Conservation (phyloP, 2,113 vertebrate genomes). For the Vulpes ferrilata region DNA sequence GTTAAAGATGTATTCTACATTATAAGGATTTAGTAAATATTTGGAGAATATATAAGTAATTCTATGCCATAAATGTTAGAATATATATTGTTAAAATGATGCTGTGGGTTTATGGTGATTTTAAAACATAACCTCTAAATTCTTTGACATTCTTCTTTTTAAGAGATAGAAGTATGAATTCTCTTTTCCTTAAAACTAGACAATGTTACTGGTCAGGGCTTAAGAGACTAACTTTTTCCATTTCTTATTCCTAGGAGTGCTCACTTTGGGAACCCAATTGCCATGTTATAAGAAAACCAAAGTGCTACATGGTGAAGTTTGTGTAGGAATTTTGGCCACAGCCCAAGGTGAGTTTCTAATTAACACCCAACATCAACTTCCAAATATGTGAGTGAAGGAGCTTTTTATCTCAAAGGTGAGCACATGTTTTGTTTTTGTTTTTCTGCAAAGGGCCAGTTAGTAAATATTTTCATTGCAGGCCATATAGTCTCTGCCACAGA, state of each 20-base stretch:
- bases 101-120: background rate
- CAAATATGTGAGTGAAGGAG: background rate
- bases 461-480: background rate
- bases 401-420: background rate
- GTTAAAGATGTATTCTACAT: background rate
- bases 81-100: background rate
- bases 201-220: background rate
- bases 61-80: background rate
- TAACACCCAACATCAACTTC: background rate
- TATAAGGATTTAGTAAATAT: background rate
- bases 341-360: background rate
- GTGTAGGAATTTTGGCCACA: background rate
- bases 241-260: background rate
- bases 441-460: background rate
- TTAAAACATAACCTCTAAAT: background rate
- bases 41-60: background rate
- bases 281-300: background rate
- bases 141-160: background rate
- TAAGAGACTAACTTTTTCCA: background rate
- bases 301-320: background rate
- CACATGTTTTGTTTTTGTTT: background rate
- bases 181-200: background rate
- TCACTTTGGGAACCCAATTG: background rate
- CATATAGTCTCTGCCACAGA: background rate
- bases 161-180: background rate